A percentile compares a stretch with the other conserved stretches of the same genome.
phyloP scores from a whole-genome alignment of 2,888 invertebrate genomes.

The Orthosia gracilis region DNA sequence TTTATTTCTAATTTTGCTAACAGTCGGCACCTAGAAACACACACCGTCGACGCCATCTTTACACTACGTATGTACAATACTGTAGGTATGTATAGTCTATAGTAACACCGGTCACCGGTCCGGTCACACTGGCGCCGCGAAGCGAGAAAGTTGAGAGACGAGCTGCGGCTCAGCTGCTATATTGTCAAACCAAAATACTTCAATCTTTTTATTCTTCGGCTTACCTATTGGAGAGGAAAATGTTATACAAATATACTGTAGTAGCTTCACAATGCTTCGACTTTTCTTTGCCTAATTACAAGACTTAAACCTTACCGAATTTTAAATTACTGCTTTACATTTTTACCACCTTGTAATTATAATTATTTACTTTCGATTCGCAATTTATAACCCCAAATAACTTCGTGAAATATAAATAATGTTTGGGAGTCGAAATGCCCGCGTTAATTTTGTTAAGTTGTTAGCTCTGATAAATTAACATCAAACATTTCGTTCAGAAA shows the following conservation, averaged over 20 bases:
- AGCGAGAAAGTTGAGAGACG: constrained; percentile 60
- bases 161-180: constrained; percentile 28
- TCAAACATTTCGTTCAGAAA: constrained; percentile 46
- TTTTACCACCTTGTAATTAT: background rate
- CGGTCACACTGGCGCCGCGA: constrained; percentile 71
- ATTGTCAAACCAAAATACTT: constrained; percentile 50
- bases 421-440: constrained; percentile 31
- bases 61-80: constrained; percentile 81
- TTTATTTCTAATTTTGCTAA: constrained; percentile 92
- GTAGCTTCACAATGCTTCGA: background rate
- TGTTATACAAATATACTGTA: background rate
- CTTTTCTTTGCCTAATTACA: background rate
- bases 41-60: constrained; percentile 92
- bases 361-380: background rate
- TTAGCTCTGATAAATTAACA: constrained; percentile 12
- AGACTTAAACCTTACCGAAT: background rate
- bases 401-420: background rate
- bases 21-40: constrained; percentile 92
- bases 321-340: background rate
- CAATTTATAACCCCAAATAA: background rate
- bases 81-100: constrained; percentile 68
- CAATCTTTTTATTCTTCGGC: background rate
- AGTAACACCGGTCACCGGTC: constrained; percentile 69
- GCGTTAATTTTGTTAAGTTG: constrained; percentile 42
- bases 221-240: constrained; percentile 1